Percentiles rank a stretch among this genome's conserved stretches.
Evolutionary conservation across 92 coral and sea anemone genomes (phyloP).

Genomic region (Porites lobata): DNA sequence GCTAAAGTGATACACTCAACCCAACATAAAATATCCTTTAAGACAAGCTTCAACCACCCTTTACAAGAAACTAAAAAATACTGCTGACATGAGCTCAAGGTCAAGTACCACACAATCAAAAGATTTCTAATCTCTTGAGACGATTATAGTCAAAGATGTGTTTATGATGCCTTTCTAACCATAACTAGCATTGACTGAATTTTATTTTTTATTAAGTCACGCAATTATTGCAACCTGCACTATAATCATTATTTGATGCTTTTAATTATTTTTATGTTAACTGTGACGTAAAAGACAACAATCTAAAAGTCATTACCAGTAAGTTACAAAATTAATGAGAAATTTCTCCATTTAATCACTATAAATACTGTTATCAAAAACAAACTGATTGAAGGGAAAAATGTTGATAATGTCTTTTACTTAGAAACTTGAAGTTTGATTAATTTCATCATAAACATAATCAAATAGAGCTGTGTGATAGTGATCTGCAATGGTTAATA

Average conservation of each 20-base stretch:
- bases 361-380: background rate
- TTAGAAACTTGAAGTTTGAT: background rate
- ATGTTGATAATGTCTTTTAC: background rate
- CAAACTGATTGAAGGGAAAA: background rate
- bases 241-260: no score
- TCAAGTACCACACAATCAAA: background rate
- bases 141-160: background rate
- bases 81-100: background rate
- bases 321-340: no score
- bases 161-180: background rate
- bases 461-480: background rate
- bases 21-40: background rate
- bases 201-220: background rate
- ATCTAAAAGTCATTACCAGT: no score
- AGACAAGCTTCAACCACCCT: no score
- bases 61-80: no score
- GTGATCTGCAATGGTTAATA: no score
- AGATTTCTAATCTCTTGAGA: background rate
- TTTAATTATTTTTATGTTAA: no score
- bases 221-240: background rate
- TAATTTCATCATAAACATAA: background rate
- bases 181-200: background rate
- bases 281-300: no score
- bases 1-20: background rate
- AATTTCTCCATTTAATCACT: background rate